Evolutionary conservation across 2,888 invertebrate genomes (phyloP), one percentile per base, ranked within the genome.

Genomic region (Nezara viridula): DNA sequence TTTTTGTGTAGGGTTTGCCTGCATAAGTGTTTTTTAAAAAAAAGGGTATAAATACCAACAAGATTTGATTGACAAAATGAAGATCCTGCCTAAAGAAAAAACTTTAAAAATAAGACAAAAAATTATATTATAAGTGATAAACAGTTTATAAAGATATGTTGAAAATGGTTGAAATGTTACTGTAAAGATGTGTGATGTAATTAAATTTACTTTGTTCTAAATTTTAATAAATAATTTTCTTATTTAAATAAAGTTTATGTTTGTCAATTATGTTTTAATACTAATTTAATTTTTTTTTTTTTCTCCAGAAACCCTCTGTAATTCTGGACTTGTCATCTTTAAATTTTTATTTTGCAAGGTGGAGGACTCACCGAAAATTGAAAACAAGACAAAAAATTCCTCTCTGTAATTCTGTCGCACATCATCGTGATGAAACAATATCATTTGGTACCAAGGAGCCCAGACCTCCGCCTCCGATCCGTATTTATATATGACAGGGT

Each of bases 391-490:
- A 32, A 49, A 55, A 55, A 21, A 47, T 27, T 50, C 40, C 12
- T 47, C 14, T 73, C 7, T 66, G 14, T 73, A 40, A 73, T 32
- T 44, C 37, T n/a, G n/a, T 27, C 40, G 50, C 49, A 86, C 27
- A 32, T 24, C 21, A 21, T 19, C 10, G 14, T 50, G 32, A 44
- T 55, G n/a, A 27, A 73, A 88, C 47, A 49, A 88, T 66, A 73
- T 87, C 60, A 87, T 73, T 49, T 73, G 44, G 88, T 88, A 88
- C 73, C 88, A 88, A 88, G 88, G 88, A 88, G 88, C 55, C 50
- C 40, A 44, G 14, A 73, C 60, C 81, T 85, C 81, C 37, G 37
- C 47, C 88, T 85, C 88, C 81, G 37, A 52, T 85, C 88, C 44
- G 47, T 73, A 55, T 47, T 40, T 50, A 5, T 85, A 60, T 88